These are phyloP conservation scores for Sciurus vulgaris DNA, from an alignment of 2,797 vertebrate species.

Conservation along the genomic window DNA sequence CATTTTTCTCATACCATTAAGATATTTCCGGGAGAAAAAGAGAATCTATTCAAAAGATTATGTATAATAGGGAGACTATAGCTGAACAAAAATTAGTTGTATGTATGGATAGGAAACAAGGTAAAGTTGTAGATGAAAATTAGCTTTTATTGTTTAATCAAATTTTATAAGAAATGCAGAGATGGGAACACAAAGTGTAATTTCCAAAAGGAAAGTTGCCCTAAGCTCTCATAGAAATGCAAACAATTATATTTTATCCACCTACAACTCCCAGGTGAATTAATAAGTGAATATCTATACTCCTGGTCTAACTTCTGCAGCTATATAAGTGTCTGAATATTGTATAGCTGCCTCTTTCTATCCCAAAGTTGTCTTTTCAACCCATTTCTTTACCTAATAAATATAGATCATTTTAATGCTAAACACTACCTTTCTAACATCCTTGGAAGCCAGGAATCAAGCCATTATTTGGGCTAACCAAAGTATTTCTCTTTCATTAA, in stretches of 20 bases:
- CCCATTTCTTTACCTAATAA: background rate
- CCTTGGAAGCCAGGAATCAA: background rate
- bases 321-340: slow-evolving; percentile 37
- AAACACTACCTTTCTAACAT: background rate
- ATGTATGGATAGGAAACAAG: background rate
- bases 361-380: slow-evolving; percentile 22
- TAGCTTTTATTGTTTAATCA: slow-evolving; percentile 77
- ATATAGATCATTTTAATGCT: background rate
- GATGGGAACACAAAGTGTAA: slow-evolving; percentile 38
- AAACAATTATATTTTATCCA: slow-evolving; percentile 69
- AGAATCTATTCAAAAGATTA: slow-evolving; percentile 48
- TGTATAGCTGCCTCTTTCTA: background rate
- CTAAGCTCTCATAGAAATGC: slow-evolving; percentile 62
- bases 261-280: slow-evolving; percentile 47
- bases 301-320: slow-evolving; percentile 6
- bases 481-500: slow-evolving; percentile 30
- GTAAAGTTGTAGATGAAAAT: slow-evolving; percentile 53
- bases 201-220: slow-evolving; percentile 66
- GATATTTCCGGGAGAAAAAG: slow-evolving; percentile 4
- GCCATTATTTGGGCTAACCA: background rate
- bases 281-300: slow-evolving; percentile 35
- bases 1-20: slow-evolving; percentile 19
- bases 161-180: slow-evolving; percentile 48
- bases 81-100: background rate
- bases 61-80: slow-evolving; percentile 34